A percentile compares a stretch with the other conserved stretches of the same genome.
Evolutionary conservation across 2,797 vertebrate species (phyloP).

Genomic region (Syngnathus rostellatus): DNA sequence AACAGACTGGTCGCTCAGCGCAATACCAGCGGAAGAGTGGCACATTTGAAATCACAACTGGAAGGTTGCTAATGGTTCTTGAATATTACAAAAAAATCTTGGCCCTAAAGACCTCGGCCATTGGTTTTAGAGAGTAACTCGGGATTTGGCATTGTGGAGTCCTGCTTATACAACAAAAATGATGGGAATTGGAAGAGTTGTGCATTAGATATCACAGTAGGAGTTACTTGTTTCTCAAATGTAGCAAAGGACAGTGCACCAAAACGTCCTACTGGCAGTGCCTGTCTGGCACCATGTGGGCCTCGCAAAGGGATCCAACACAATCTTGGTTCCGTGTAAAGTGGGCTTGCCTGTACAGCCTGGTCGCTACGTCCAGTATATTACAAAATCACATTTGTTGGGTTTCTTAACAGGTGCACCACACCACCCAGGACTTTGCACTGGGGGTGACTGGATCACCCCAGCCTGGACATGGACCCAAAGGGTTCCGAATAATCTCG

Average conservation of each 20-base stretch:
- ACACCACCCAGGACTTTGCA: neutral
- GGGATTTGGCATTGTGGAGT: neutral
- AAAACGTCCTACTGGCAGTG: neutral
- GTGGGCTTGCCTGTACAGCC: neutral
- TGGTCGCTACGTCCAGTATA: neutral
- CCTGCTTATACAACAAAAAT: too few species aligned
- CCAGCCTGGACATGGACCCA: neutral
- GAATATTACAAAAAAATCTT: neutral
- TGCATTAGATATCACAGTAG: neutral
- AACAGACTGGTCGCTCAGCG: neutral
- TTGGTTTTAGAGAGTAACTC: neutral
- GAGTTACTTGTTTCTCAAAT: neutral
- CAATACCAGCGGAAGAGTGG: neutral
- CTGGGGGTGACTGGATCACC: too few species aligned
- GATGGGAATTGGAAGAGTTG: neutral
- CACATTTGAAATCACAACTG: slow-evolving; percentile 38
- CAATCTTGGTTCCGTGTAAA: neutral
- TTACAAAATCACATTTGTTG: neutral
- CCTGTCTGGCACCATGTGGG: neutral
- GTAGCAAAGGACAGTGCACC: neutral
- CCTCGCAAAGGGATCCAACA: neutral
- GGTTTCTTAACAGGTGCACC: neutral
- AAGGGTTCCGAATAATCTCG: neutral
- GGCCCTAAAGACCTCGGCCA: neutral
- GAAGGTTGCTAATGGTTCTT: slow-evolving; percentile 22